Evolutionary conservation across 2,888 invertebrate species (phyloP), one percentile per base, ranked within the genome.

Genomic region (Ametastegia equiseti): DNA sequence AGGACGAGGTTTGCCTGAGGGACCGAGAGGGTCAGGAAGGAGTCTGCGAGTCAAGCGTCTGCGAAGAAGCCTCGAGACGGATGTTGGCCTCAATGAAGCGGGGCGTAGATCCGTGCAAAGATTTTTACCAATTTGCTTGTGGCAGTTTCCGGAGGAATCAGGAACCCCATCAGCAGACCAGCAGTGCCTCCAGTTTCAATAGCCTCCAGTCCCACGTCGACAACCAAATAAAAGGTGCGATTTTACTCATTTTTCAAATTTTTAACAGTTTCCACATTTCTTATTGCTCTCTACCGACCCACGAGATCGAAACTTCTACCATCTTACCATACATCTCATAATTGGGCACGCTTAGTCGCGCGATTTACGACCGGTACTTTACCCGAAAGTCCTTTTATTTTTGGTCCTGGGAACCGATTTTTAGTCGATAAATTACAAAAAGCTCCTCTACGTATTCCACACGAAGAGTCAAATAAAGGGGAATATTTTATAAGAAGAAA

Each of bases 61-160:
- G 92, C 83, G 87, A 87, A 81, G 91, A 91, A 75, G 90, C 92
- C n/a, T 90, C 92, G 13, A 88, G 87, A 39, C 87, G 90, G 77
- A 90, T 91, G 82, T 86, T 92, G 81, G 88, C 90, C 71, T 91
- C 92, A 63, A 89, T 92, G 89, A 90, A 90, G 79, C 89, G 89
- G 80, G 88, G 90, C 80, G 88, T 88, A 42, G 92, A 92, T 86
- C 92, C 92, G 33, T 92, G 92, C 88, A 89, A 90, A 81, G 92
- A 92, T 86, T 92, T 92, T 87, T 92, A 92, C 85, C 91, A 92
- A 86, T 92, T 92, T 84, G 91, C 92, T 82, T 92, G 92, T 85
- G 92, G 92, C 27, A 90, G 91, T 33, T 92, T 88, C 80, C 88
- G 87, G 82, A 60, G 54, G 13, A 88, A 90, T 84, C 88, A 86